Conservation (phyloP, 2,888 invertebrate genomes). For the Thecophora atra region DNA sequence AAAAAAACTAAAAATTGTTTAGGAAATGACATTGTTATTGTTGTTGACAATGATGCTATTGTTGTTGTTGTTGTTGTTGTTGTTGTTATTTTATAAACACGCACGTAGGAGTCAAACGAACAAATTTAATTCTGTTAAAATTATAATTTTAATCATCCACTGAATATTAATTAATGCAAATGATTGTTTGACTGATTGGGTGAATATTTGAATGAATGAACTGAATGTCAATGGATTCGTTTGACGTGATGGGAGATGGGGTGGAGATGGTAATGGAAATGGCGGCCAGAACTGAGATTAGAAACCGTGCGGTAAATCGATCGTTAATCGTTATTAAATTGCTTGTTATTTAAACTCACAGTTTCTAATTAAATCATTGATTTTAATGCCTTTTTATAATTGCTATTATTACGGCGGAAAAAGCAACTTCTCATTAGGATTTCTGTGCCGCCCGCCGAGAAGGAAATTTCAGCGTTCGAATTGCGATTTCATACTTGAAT, state of each 20-base stretch:
- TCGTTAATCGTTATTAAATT: not conserved
- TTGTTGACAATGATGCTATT: not conserved
- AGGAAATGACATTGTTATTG: constrained; percentile 33
- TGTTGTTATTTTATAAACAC: not conserved
- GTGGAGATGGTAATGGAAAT: not conserved
- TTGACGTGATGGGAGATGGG: not conserved
- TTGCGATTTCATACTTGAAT: too few relatives aligned
- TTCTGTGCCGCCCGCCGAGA: constrained; percentile 12
- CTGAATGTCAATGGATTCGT: constrained; percentile 10
- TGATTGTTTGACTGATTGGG: too few relatives aligned
- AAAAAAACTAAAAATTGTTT: constrained; percentile 12
- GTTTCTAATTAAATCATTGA: too few relatives aligned
- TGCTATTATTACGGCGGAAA: not conserved
- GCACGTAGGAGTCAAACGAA: constrained; percentile 18
- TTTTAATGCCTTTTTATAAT: too few relatives aligned
- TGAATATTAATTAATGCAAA: constrained; percentile 4
- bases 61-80: not conserved
- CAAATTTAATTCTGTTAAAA: not conserved
- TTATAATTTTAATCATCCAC: constrained; percentile 9
- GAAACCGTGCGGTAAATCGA: constrained; percentile 10
- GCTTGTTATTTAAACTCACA: not conserved
- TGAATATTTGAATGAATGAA: not conserved
- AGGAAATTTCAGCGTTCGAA: constrained; percentile 10
- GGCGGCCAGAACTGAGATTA: not conserved
- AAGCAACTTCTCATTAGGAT: constrained; percentile 16